Percentiles rank a stretch among this genome's conserved stretches.
These are phyloP conservation scores for Stratiolaelaps scimitus DNA, from an alignment of 1,140 invertebrate genomes.

Conservation along the genomic window DNA sequence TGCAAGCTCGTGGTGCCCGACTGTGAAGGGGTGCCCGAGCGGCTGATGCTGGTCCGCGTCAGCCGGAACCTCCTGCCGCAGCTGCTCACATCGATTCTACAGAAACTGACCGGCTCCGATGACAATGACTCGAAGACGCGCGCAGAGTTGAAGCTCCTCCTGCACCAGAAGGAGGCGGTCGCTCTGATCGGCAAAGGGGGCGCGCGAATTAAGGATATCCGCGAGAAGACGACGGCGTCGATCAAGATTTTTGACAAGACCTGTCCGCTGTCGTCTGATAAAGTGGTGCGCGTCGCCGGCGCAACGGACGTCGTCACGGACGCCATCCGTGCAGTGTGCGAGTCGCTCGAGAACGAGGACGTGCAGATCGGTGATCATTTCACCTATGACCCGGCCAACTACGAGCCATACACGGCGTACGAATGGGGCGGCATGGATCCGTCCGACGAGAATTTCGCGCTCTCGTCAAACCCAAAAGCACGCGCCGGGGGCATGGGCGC, in stretches of 20 bases:
- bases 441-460: conserved; percentile 19
- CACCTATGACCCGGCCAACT: conserved; percentile 19
- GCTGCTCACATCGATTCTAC: conserved; percentile 11
- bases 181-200: conserved; percentile 19
- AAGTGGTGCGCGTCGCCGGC: background rate
- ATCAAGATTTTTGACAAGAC: conserved; percentile 27
- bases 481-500: conserved; percentile 12
- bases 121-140: conserved; percentile 9
- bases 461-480: conserved; percentile 24
- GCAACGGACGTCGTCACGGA: conserved; percentile 12
- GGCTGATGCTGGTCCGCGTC: conserved; percentile 17
- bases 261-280: conserved; percentile 16
- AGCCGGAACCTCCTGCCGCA: conserved; percentile 6
- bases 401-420: conserved; percentile 28
- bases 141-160: conserved; percentile 16
- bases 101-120: conserved; percentile 2
- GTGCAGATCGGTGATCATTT: conserved; percentile 26
- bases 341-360: conserved; percentile 26
- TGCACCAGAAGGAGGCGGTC: conserved; percentile 25
- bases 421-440: conserved; percentile 27
- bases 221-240: conserved; percentile 8
- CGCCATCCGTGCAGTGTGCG: conserved; percentile 14
- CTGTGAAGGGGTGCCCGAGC: conserved; percentile 17
- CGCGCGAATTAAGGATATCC: conserved; percentile 21
- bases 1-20: conserved; percentile 21